Conservation (phyloP, 1,140 invertebrate species). For the Hypothenemus hampei region DNA sequence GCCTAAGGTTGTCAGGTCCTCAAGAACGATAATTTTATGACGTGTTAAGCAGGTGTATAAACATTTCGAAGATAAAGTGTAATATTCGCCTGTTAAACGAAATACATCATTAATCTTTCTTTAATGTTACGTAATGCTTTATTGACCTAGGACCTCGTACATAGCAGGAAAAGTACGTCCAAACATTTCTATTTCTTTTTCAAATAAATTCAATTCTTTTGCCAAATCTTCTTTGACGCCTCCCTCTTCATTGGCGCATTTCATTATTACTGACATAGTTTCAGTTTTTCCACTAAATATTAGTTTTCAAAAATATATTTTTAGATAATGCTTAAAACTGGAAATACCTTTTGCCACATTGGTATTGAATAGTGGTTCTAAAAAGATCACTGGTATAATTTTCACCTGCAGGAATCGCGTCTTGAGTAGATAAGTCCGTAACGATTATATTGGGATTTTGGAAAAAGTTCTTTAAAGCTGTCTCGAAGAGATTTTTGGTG, state of each 20-base stretch:
- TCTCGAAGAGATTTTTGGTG: slow-evolving; percentile 34
- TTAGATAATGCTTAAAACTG: neutral
- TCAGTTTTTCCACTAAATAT: slow-evolving; percentile 27
- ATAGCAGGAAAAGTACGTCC: slow-evolving; percentile 33
- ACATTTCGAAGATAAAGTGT: slow-evolving; percentile 35
- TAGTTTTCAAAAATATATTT: neutral
- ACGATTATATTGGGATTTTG: slow-evolving; percentile 28
- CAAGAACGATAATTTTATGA: slow-evolving; percentile 48
- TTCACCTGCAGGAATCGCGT: slow-evolving; percentile 37
- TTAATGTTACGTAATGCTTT: neutral
- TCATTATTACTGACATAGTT: slow-evolving; percentile 35
- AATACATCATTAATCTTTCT: too few species aligned
- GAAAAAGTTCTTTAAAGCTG: slow-evolving; percentile 26
- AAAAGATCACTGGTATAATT: slow-evolving; percentile 40
- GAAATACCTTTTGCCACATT: slow-evolving; percentile 23
- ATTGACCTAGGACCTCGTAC: slow-evolving; percentile 33
- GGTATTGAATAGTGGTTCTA: slow-evolving; percentile 32
- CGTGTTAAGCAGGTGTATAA: slow-evolving; percentile 41
- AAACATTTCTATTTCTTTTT: slow-evolving; percentile 40
- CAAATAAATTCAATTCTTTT: slow-evolving; percentile 35
- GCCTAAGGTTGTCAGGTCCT: slow-evolving; percentile 51
- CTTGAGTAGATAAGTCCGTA: slow-evolving; percentile 28
- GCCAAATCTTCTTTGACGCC: slow-evolving; percentile 35
- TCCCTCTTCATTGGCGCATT: slow-evolving; percentile 35
- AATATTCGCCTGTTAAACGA: slow-evolving; percentile 27